A percentile compares a stretch with the other conserved stretches of the same genome.
Conservation (phyloP, 2,113 vertebrate species). For the Eurystomus gularis region DNA sequence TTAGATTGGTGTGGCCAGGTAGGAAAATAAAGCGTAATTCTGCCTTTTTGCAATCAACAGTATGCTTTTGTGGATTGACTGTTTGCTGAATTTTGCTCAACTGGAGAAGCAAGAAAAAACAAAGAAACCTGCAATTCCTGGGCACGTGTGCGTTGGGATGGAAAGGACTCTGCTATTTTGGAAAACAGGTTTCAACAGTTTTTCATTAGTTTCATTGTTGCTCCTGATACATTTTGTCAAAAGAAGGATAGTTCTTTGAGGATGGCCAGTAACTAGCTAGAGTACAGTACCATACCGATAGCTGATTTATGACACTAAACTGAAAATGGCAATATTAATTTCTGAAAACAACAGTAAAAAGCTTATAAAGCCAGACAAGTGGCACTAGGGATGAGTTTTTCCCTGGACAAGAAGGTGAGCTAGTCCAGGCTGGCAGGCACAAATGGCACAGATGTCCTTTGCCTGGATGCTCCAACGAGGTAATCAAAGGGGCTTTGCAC, state of each 20-base stretch:
- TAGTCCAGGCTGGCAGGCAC: background rate
- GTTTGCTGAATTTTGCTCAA: background rate
- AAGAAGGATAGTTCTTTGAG: background rate
- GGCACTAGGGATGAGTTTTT: background rate
- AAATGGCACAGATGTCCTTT: background rate
- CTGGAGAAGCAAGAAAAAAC: background rate
- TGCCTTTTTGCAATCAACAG: background rate
- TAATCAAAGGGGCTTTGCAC: background rate
- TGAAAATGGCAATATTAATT: background rate
- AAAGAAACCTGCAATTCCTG: background rate
- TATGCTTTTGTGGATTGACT: background rate
- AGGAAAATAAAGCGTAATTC: background rate
- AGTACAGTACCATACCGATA: accelerated
- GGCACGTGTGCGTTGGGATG: too few relatives aligned
- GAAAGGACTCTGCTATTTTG: background rate
- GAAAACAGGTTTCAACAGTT: background rate
- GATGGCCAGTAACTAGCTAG: background rate
- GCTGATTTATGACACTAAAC: background rate
- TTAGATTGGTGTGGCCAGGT: background rate
- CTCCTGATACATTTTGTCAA: background rate
- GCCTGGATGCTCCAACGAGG: accelerated
- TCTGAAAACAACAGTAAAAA: background rate
- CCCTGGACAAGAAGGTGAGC: background rate
- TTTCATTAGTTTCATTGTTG: background rate
- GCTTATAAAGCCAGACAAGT: background rate